phyloP scores from a whole-genome alignment of 2,797 vertebrate genomes.

The Sebastiscus albofasciatus region DNA sequence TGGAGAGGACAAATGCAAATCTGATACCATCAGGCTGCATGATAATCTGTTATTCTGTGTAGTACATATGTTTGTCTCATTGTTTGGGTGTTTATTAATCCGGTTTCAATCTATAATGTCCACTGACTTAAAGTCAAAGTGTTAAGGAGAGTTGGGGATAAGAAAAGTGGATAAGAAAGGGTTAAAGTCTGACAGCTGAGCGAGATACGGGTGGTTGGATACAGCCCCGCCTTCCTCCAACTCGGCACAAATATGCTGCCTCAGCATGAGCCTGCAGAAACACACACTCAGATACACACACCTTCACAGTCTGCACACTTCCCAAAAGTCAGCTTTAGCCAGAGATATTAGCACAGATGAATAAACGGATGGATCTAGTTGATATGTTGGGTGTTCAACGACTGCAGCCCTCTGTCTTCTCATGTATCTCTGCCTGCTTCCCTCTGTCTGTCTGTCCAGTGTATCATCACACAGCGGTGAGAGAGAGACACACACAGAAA shows the following conservation, averaged over 20 bases:
- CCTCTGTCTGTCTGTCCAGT: conserved; percentile 23
- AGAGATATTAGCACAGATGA: not conserved
- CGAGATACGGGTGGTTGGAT: conserved; percentile 56
- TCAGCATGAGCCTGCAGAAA: conserved; percentile 70
- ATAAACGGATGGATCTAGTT: not conserved
- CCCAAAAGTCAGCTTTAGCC: not conserved
- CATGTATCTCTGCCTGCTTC: conserved; percentile 36
- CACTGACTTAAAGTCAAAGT: not conserved
- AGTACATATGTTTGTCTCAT: not conserved
- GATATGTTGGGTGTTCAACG: conserved; percentile 1
- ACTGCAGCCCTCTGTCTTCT: conserved; percentile 8
- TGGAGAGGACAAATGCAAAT: not conserved
- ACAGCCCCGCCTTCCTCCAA: conserved; percentile 47
- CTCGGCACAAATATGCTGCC: conserved; percentile 64
- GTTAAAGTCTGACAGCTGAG: conserved; percentile 69
- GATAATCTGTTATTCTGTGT: not conserved
- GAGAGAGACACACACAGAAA: conserved; percentile 14
- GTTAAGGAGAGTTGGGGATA: not conserved
- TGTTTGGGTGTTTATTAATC: not conserved
- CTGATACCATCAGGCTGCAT: not conserved
- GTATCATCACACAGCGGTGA: conserved; percentile 39
- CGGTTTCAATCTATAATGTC: not conserved
- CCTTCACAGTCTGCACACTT: conserved; percentile 11
- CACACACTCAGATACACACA: conserved; percentile 21
- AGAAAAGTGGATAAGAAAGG: conserved; percentile 19